These are phyloP conservation scores for Acanthurus tractus DNA, from an alignment of 2,797 vertebrate species.

Conservation along the genomic window DNA sequence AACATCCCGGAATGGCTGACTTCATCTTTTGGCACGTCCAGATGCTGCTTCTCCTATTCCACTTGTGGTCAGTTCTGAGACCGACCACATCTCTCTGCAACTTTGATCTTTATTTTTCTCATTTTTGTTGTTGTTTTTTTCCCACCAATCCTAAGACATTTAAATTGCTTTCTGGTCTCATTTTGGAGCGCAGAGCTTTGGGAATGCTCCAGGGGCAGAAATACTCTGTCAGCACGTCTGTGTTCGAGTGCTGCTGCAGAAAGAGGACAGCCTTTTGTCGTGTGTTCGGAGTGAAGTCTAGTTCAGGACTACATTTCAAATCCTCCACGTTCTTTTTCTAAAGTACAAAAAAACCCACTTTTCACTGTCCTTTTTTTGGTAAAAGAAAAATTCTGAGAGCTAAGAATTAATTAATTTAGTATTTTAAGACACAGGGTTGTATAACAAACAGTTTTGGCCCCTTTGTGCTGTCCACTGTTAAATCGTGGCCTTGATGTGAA, in stretches of 20 bases:
- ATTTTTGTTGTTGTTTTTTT: slow-evolving; percentile 40
- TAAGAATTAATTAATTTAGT: too few relatives aligned
- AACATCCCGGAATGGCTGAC: slow-evolving; percentile 63
- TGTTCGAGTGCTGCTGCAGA: slow-evolving; percentile 3
- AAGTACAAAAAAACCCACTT: not conserved
- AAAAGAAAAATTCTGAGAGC: not conserved
- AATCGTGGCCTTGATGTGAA: not conserved
- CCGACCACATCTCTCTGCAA: slow-evolving; percentile 50
- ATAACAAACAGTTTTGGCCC: too few relatives aligned
- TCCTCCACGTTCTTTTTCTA: not conserved
- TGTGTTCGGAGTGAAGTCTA: slow-evolving; percentile 4
- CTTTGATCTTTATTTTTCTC: slow-evolving; percentile 51
- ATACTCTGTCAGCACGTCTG: slow-evolving; percentile 48
- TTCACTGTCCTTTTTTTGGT: slow-evolving; percentile 2
- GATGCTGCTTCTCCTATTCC: slow-evolving; percentile 47
- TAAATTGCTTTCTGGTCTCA: slow-evolving; percentile 29
- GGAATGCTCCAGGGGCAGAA: slow-evolving; percentile 37
- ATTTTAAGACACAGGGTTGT: too few relatives aligned
- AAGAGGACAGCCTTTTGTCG: slow-evolving; percentile 22
- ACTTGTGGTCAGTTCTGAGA: slow-evolving; percentile 56
- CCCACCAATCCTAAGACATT: slow-evolving; percentile 13
- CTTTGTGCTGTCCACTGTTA: not conserved
- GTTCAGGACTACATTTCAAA: not conserved
- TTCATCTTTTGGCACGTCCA: slow-evolving; percentile 59
- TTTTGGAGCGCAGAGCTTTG: slow-evolving; percentile 18